Evolutionary conservation across 2,888 invertebrate genomes (phyloP).

Genomic region (Pycnomerus fuliginosus): DNA sequence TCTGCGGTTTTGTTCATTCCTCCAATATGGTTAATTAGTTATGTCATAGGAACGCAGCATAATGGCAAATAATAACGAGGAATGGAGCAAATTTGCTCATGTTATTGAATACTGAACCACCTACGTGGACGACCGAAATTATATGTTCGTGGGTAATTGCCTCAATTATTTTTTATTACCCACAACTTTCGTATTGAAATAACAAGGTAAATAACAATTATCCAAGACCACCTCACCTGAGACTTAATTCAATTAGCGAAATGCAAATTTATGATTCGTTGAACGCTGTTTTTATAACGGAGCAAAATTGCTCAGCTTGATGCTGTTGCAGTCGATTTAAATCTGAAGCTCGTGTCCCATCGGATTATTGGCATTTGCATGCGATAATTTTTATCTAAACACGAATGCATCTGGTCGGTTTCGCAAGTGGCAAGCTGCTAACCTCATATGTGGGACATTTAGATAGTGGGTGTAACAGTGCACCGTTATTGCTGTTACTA

Average conservation of each 20-base stretch:
- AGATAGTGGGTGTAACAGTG: slow-evolving; percentile 17
- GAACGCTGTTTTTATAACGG: no score
- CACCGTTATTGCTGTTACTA: slow-evolving; percentile 3
- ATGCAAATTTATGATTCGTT: no score
- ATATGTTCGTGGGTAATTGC: slow-evolving; percentile 15
- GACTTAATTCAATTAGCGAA: no score
- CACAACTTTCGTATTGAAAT: slow-evolving; percentile 17
- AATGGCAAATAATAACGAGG: slow-evolving; percentile 6
- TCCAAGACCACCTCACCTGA: no score
- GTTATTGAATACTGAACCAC: slow-evolving; percentile 10
- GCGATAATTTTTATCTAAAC: no score
- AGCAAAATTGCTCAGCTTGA: no score
- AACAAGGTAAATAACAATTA: no score
- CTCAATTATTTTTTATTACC: slow-evolving; percentile 18
- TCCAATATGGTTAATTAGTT: slow-evolving; percentile 9
- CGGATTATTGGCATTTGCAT: no score
- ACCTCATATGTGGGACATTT: slow-evolving; percentile 14
- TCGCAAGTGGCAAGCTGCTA: slow-evolving; percentile 7
- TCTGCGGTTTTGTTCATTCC: background rate
- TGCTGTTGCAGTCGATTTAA: no score
- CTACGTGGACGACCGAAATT: slow-evolving; percentile 12
- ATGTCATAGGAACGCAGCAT: slow-evolving; percentile 7
- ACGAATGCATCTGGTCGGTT: slow-evolving; percentile 4
- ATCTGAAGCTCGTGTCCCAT: no score
- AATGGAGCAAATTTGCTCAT: slow-evolving; percentile 11